These are phyloP conservation scores for Melanotaenia trifasciata DNA, from an alignment of 2,797 vertebrate species.

Conservation along the genomic window DNA sequence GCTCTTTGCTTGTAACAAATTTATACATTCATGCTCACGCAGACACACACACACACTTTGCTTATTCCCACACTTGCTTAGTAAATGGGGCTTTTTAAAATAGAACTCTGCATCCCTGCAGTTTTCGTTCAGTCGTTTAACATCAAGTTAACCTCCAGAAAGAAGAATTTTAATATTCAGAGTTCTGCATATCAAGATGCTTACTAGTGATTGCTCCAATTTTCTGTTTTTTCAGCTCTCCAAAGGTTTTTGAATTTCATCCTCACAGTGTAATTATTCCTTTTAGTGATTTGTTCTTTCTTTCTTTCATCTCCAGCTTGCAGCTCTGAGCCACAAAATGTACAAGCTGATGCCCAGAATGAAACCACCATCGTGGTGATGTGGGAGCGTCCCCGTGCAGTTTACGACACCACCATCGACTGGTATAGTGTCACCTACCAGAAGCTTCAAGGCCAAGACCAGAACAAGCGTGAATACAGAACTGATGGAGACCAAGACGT, in stretches of 20 bases:
- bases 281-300: background rate
- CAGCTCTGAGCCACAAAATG: conserved; percentile 93
- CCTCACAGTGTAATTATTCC: background rate
- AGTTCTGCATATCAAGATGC: background rate
- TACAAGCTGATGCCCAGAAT: conserved; percentile 94
- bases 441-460: conserved; percentile 88
- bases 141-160: conserved; percentile 14
- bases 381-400: conserved; percentile 93
- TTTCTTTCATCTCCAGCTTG: conserved; percentile 84
- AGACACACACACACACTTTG: conserved; percentile 16
- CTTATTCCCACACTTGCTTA: background rate
- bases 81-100: conserved; percentile 14
- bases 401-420: conserved; percentile 93
- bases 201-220: background rate
- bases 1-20: conserved; percentile 42
- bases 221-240: background rate
- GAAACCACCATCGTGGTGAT: conserved; percentile 94
- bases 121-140: conserved; percentile 20
- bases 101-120: conserved; percentile 11
- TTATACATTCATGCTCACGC: conserved; percentile 5
- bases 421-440: conserved; percentile 94
- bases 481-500: conserved; percentile 98
- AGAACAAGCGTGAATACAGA: conserved; percentile 90
- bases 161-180: background rate
- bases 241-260: background rate